Evolutionary conservation across 1,140 invertebrate species (phyloP), one percentile per base, ranked within the genome.

Genomic region (Bombyx mandarina): DNA sequence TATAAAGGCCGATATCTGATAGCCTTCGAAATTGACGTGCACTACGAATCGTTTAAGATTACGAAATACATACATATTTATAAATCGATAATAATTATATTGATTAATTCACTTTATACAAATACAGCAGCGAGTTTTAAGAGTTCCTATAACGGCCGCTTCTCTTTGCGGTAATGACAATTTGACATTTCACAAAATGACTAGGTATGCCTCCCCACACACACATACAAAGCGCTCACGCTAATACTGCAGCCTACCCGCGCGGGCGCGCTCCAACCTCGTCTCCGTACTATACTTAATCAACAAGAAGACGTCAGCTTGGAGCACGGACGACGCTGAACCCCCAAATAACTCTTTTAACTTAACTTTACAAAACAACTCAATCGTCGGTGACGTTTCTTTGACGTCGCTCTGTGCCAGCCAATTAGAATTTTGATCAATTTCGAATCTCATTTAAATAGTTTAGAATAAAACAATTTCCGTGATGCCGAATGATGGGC

Each of bases 111-210:
- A 85, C 79, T 88, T 88, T 88, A 85, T 88, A 88, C 87, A 89
- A 82, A 86, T 88, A 88, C 77, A 88, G 85, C 86, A 89, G 88
- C 88, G 88, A 89, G 88, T 89, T 88, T 89, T 89, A 86, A 88
- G 88, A 89, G 88, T 89, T 89, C 88, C 88, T 89, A 88, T 88
- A 86, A 82, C 77, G 74, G 88, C 80, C 86, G 83, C 86, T 73
- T 72, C 59, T 67, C 64, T 3, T 35, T 69, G 76, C 82, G 79
- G 81, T 73, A 77, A 76, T 79, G 82, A 85, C 75, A 77, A 78
- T 77, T 86, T 83, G 82, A 87, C 82, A 82, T 79, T 88, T 86
- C 84, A 86, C 79, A 82, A 87, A 89, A 88, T 89, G 86, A 89
- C 88, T 88, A 89, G 86, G 81, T 87, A 75, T 75, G 79, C 68